phyloP scores from a whole-genome alignment of 2,888 invertebrate genomes.

The Yponomeuta malinellus region DNA sequence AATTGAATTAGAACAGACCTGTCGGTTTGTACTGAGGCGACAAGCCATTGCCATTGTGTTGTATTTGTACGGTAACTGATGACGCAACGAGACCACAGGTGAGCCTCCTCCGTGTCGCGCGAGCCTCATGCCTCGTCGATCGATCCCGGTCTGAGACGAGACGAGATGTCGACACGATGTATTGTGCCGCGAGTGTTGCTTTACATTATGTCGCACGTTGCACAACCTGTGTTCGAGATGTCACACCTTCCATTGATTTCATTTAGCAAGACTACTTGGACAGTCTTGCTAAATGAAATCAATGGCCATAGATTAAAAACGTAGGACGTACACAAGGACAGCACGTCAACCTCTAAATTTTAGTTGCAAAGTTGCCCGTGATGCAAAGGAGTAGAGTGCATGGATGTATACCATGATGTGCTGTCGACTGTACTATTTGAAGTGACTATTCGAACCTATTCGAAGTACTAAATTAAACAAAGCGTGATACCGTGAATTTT shows the following conservation, averaged over 20 bases:
- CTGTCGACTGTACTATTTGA: too few relatives aligned
- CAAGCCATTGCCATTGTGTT: neutral
- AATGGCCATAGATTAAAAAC: neutral
- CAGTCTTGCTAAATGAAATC: too few relatives aligned
- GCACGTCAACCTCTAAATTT: too few relatives aligned
- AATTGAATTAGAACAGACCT: neutral
- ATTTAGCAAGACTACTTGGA: neutral
- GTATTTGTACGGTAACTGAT: neutral
- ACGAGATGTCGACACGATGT: neutral
- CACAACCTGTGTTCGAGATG: slow-evolving; percentile 8
- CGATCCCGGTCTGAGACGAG: neutral
- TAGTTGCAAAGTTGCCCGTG: too few relatives aligned
- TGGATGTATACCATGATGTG: too few relatives aligned
- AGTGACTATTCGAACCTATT: too few relatives aligned
- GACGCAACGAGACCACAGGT: slow-evolving; percentile 7
- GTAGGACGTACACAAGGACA: too few relatives aligned
- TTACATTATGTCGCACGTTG: neutral
- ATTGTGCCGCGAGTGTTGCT: neutral
- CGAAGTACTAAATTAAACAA: too few relatives aligned
- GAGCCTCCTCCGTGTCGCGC: neutral
- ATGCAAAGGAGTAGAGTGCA: too few relatives aligned
- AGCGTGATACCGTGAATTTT: too few relatives aligned
- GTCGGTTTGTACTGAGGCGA: neutral
- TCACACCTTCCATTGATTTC: slow-evolving; percentile 11
- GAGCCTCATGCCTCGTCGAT: neutral